Conservation (phyloP, 2,113 vertebrate genomes). For the Ctenomys sociabilis region DNA sequence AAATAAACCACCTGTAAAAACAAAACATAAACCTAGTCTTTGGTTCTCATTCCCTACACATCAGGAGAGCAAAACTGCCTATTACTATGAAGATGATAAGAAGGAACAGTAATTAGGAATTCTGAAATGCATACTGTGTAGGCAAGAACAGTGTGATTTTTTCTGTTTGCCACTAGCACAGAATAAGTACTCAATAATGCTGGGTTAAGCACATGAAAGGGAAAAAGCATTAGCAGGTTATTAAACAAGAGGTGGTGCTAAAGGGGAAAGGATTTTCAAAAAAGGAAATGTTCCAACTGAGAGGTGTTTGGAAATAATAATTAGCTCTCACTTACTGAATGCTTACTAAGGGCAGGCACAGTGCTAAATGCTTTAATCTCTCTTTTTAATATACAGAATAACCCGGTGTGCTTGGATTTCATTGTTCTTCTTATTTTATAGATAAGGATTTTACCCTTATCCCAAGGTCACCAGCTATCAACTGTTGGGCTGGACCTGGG, state of each 20-base stretch:
- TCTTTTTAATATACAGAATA: conserved; percentile 14
- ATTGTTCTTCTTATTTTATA: not conserved
- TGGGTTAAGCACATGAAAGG: not conserved
- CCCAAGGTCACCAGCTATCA: not conserved
- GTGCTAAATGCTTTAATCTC: not conserved
- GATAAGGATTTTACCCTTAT: not conserved
- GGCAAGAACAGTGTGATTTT: not conserved
- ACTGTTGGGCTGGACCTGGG: not conserved
- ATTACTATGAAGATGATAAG: not conserved
- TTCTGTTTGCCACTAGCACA: not conserved
- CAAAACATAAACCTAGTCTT: not conserved
- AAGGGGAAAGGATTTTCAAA: not conserved
- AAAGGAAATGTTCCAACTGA: not conserved
- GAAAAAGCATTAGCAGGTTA: not conserved
- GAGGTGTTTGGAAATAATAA: not conserved
- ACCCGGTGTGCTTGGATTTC: not conserved
- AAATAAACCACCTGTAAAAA: not conserved
- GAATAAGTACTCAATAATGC: not conserved
- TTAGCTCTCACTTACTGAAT: not conserved
- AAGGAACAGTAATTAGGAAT: not conserved
- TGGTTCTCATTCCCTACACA: not conserved
- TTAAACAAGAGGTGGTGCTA: not conserved
- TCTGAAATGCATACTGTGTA: not conserved
- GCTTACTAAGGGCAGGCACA: not conserved
- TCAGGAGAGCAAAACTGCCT: not conserved